Base-by-base conservation (phyloP, 2,888 invertebrate species). In the Apotomis betuletana region DNA sequence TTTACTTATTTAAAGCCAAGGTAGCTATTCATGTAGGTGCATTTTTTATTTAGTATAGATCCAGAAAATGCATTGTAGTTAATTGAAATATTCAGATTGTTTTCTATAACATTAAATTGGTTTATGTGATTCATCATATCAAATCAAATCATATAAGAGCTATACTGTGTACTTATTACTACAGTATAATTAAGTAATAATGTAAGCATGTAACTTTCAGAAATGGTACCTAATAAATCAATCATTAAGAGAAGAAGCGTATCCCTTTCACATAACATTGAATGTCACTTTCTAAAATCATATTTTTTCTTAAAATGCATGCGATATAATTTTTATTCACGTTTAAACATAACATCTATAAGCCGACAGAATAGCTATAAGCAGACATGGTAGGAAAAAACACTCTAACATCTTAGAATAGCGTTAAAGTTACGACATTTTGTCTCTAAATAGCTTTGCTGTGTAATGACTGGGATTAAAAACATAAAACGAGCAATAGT, bases 251-350 rank as follows among this genome's bases (percentile, higher is more conserved):
- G 3, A 49, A 49, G 3, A 49, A 10, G 49, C 49, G 9, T 49
- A 49, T 6, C 44, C 8, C 44, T 6, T 49, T 9, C 49, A 9
- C n/a, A n/a, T n/a, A n/a, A n/a, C n/a, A n/a, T n/a, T n/a, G n/a
- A n/a, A 46, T 55, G 41, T 65, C 10, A 58, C 67, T 67, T 67
- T 67, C 67, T 67, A 67, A 67, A 58, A 13, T 5, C 58, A 58
- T 58, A 67, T 49, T 58, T 67, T 49, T 58, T n/a, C n/a, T 36
- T 36, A 58, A 49, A 58, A 67, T 55, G n/a, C 58, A 67, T 67
- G 46, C 27, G 58, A 58, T 38, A 49, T 67, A 38, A 58, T 67
- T 67, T 67, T 58, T 67, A 67, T 65, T 65, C 55, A 55, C 54
- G 12, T 55, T n/a, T 54, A 15, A 44, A 27, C 55, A 55, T 55